phyloP scores from a whole-genome alignment of 2,888 invertebrate species.

The Heliconius aoede region DNA sequence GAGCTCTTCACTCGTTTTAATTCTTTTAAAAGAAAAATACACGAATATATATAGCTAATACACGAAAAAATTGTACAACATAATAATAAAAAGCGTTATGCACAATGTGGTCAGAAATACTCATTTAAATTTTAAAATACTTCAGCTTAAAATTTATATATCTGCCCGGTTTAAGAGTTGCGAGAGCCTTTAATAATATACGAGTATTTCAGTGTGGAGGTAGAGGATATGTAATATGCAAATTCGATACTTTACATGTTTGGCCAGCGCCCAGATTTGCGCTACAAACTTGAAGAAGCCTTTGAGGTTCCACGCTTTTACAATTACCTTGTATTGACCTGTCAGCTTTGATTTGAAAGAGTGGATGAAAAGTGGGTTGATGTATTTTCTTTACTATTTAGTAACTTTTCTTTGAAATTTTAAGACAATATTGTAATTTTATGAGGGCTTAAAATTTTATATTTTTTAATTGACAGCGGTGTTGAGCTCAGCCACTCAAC shows the following conservation, averaged over 20 bases:
- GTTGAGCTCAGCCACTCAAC: no score
- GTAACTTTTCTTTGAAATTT: neutral
- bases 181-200: slow-evolving; percentile 34
- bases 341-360: slow-evolving; percentile 31
- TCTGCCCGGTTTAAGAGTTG: slow-evolving; percentile 32
- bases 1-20: neutral
- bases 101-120: slow-evolving; percentile 21
- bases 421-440: neutral
- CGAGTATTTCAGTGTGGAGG: slow-evolving; percentile 24
- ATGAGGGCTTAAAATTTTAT: no score
- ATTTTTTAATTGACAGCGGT: no score
- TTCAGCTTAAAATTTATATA: slow-evolving; percentile 30
- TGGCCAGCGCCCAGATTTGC: slow-evolving; percentile 41
- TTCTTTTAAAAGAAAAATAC: no score
- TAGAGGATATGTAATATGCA: slow-evolving; percentile 44
- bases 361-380: neutral
- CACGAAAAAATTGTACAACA: no score
- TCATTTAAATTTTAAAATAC: slow-evolving; percentile 29
- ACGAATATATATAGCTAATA: neutral
- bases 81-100: neutral
- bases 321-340: slow-evolving; percentile 36
- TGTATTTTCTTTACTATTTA: slow-evolving; percentile 7
- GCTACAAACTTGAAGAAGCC: slow-evolving; percentile 28
- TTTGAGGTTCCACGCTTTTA: slow-evolving; percentile 40
- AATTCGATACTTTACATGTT: slow-evolving; percentile 43